Evolutionary conservation across 2,888 invertebrate genomes (phyloP), one percentile per base, ranked within the genome.

Genomic region (Perithous albicinctus): DNA sequence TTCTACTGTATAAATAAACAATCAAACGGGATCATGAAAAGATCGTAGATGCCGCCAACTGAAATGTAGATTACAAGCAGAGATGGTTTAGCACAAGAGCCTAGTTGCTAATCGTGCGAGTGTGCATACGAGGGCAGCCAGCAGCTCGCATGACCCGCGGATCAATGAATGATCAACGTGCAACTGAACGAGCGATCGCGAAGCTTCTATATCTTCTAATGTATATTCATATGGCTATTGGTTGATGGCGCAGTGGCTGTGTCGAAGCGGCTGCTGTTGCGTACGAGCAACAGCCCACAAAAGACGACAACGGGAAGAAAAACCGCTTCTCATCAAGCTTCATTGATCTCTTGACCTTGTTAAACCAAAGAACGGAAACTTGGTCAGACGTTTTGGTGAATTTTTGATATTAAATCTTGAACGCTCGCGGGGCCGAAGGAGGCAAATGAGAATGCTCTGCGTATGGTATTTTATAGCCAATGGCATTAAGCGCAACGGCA

Each of bases 81-180:
- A 18, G 41, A n/a, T 2, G 18, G 6, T 29, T 7, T 8, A 26
- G n/a, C 3, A 6, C 23, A 35, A 23, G 51, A 67, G 46, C 4
- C n/a, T 32, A 64, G 38, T n/a, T 46, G 41, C 15, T 8, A 48
- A 23, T 41, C 10, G 35, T n/a, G n/a, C 29, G 59, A 51, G 20
- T n/a, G 32, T 48, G n/a, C 15, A 64, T 61, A 61, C 56, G 35
- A 51, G 12, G 23, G 54, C 46, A 79, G 85, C 70, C 87, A 90
- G 88, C 87, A 23, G 66, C 87, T 88, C 87, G 86, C 59, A 72
- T 91, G 92, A 91, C 92, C 91, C 79, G 86, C 85, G 88, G 91
- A 92, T 92, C 90, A 91, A 91, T 88, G 90, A 90, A 86, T 89
- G 91, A 90, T 91, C 89, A 88, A 85, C 74, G 75, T 75, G 46